Percentiles rank a stretch among this genome's conserved stretches.
Evolutionary conservation across 2,113 vertebrate species (phyloP).

Genomic region (Uropsilus gracilis): DNA sequence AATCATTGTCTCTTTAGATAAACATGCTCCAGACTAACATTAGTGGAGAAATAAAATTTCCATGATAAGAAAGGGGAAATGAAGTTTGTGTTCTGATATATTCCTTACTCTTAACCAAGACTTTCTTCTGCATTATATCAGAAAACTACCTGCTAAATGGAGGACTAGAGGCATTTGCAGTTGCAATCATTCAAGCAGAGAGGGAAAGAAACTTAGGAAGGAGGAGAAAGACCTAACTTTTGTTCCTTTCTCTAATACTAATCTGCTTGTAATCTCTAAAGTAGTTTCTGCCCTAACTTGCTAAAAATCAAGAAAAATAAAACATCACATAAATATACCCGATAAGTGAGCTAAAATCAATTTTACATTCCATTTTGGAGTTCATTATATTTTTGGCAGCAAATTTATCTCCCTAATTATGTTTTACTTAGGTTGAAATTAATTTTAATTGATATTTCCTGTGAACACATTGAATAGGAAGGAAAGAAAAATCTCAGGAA

Average conservation of each 20-base stretch:
- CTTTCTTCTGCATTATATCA: not conserved
- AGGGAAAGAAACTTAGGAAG: not conserved
- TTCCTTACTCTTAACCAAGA: not conserved
- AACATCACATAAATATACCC: conserved; percentile 34
- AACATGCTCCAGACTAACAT: not conserved
- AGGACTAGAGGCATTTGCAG: not conserved
- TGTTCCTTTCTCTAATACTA: conserved; percentile 27
- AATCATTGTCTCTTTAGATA: not conserved
- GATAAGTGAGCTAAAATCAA: conserved; percentile 59
- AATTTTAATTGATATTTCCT: conserved; percentile 78
- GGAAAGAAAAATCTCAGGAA: conserved; percentile 8
- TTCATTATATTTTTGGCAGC: conserved; percentile 80
- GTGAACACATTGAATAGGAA: conserved; percentile 63
- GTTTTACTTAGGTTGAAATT: conserved; percentile 78
- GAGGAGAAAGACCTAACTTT: conserved; percentile 5
- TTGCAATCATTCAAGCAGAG: not conserved
- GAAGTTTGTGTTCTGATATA: not conserved
- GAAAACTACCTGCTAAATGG: conserved; percentile 17
- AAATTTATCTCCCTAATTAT: conserved; percentile 79
- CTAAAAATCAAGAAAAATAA: conserved; percentile 40
- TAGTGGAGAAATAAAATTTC: not conserved
- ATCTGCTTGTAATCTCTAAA: conserved; percentile 51
- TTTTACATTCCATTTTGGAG: conserved; percentile 72
- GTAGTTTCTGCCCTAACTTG: conserved; percentile 2
- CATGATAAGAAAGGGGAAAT: not conserved